phyloP scores from a whole-genome alignment of 2,797 vertebrate genomes.

The Kryptopterus vitreolus region DNA sequence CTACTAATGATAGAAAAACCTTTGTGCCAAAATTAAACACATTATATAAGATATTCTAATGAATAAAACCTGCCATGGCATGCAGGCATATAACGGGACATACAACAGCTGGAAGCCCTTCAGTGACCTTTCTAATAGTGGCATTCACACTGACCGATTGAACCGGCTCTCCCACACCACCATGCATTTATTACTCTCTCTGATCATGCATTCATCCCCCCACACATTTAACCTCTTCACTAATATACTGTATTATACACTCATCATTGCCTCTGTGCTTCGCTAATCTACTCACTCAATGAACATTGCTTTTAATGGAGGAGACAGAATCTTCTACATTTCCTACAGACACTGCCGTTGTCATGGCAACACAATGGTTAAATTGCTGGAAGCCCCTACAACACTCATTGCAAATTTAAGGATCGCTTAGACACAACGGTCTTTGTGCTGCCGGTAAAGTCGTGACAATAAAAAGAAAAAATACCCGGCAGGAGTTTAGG shows the following conservation, averaged over 20 bases:
- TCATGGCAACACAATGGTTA: constrained; percentile 66
- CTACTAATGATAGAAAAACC: background rate
- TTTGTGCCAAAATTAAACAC: background rate
- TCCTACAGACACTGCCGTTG: constrained; percentile 64
- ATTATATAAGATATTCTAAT: background rate
- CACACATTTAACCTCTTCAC: constrained; percentile 49
- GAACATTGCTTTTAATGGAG: constrained; percentile 43
- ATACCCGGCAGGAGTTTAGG: constrained; percentile 9
- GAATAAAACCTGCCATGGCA: background rate
- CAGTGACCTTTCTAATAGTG: constrained; percentile 48
- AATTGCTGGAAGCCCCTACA: constrained; percentile 44
- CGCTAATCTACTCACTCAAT: constrained; percentile 38
- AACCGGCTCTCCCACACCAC: constrained; percentile 45
- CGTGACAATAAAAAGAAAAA: constrained; percentile 17
- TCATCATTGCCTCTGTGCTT: constrained; percentile 38
- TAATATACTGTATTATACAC: constrained; percentile 45
- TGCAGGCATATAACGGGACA: constrained; percentile 35
- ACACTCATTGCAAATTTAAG: constrained; percentile 53
- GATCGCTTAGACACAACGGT: constrained; percentile 49
- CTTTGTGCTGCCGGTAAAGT: constrained; percentile 43
- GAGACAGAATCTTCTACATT: constrained; percentile 43
- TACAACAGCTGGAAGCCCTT: constrained; percentile 52
- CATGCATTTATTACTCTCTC: constrained; percentile 52
- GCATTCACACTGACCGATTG: constrained; percentile 47
- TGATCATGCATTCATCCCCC: constrained; percentile 44